These are phyloP conservation scores for Aleiodes testaceus DNA, from an alignment of 2,888 invertebrate species.

Conservation along the genomic window DNA sequence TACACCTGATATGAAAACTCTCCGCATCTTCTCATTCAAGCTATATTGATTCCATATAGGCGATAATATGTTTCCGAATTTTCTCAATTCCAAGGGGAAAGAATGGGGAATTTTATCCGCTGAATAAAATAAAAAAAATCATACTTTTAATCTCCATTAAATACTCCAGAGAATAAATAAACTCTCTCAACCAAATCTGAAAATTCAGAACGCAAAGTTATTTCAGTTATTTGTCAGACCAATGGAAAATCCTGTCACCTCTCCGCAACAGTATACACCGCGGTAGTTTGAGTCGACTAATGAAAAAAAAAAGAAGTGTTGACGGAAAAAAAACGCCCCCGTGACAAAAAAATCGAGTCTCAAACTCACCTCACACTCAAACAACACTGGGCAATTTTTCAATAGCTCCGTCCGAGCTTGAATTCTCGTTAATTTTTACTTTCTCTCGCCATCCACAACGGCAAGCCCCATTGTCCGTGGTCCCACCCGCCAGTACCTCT, in stretches of 20 bases:
- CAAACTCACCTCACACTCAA: conserved; percentile 59
- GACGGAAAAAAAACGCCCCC: conserved; percentile 27
- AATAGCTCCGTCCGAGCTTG: conserved; percentile 71
- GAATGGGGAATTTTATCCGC: no score
- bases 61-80: no score
- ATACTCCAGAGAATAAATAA: conserved; percentile 18
- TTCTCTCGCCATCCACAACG: conserved; percentile 68
- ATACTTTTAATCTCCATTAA: no score
- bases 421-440: conserved; percentile 72
- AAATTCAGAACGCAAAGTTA: conserved; percentile 1
- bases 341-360: conserved; percentile 56
- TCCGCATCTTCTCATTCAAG: conserved; percentile 55
- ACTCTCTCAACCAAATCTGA: conserved; percentile 37
- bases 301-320: conserved; percentile 37
- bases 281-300: conserved; percentile 32
- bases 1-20: conserved; percentile 23
- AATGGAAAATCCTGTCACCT: background rate
- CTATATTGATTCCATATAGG: conserved; percentile 46
- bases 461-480: conserved; percentile 60
- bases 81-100: no score
- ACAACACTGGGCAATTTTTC: conserved; percentile 67
- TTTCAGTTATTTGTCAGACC: conserved; percentile 17
- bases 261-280: background rate
- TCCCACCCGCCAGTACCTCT: conserved; percentile 59
- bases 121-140: no score